Evolutionary conservation across 2,797 vertebrate genomes (phyloP), one percentile per base, ranked within the genome.

Genomic region (Cetoscarus ocellatus): DNA sequence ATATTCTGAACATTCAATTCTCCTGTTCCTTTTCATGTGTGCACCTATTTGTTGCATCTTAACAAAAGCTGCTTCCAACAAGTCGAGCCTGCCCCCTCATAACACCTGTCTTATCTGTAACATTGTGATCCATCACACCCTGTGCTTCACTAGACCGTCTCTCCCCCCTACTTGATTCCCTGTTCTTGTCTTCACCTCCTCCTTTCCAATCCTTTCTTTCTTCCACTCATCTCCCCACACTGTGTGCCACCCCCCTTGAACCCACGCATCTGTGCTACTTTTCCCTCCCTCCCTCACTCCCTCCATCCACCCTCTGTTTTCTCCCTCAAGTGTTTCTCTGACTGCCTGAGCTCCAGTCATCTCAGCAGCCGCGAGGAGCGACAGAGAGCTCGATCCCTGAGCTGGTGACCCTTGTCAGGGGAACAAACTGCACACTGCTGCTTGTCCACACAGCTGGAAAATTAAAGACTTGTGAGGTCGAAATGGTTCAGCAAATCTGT

Each of bases 391-490:
- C 80, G 56, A 70, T 83, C 67, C 84, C 53, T 3, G 73, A 78
- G 89, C 80, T 39, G n/a, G 70, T 85, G 88, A 91, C 86, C 91
- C 88, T 87, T 88, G 81, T 90, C 88, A 73, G 59, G 52, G 84
- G 88, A 78, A 86, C 86, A 90, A 87, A 92, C 84, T 90, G 87
- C 82, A 82, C 86, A 85, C 84, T 61, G 60, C 88, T 82, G 79
- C 86, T 84, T 90, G 90, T 82, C 87, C 87, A 90, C 86, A 88
- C 83, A 86, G 79, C 86, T 90, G 88, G 88, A 92, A 91, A 91
- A 91, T 91, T 67, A 90, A 88, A 84, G 86, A 89, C 85, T 90
- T 55, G 85, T 69, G 69, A 62, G 79, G 85, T 78, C 44, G 44
- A 73, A 55, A 83, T 70, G 82, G 83, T 87, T 86, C 83, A 87